These are phyloP conservation scores for Fragum whitleyi DNA, from an alignment of 2,888 invertebrate genomes.

Conservation along the genomic window DNA sequence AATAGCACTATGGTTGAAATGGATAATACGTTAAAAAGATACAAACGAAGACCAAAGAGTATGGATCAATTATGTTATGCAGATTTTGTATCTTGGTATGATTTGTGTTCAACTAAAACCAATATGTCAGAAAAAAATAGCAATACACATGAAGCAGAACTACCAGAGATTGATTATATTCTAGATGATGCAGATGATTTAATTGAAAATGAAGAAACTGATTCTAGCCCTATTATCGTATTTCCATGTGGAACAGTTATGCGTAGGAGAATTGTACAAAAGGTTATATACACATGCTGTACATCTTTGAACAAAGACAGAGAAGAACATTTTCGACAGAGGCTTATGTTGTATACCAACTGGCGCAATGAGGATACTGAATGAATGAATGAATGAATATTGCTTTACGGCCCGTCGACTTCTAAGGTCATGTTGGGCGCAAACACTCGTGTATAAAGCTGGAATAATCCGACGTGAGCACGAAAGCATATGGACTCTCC, in stretches of 20 bases:
- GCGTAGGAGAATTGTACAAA: constrained; percentile 26
- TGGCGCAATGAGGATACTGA: constrained; percentile 71
- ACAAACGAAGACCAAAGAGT: constrained; percentile 50
- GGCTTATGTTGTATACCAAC: constrained; percentile 74
- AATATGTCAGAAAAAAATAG: too few species aligned
- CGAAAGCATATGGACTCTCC: too few species aligned
- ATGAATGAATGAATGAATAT: too few species aligned
- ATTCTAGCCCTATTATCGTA: neutral
- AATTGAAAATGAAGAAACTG: neutral
- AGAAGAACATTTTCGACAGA: constrained; percentile 53
- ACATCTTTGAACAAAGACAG: constrained; percentile 39
- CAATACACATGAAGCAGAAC: neutral
- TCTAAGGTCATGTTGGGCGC: too few species aligned
- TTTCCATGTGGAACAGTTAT: constrained; percentile 35
- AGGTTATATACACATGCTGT: constrained; percentile 42
- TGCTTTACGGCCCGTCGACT: too few species aligned
- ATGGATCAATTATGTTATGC: constrained; percentile 49
- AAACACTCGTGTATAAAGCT: too few species aligned
- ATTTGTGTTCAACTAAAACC: constrained; percentile 11
- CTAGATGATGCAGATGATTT: constrained; percentile 25
- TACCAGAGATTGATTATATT: constrained; percentile 37
- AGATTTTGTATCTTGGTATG: constrained; percentile 55
- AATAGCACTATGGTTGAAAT: constrained; percentile 48
- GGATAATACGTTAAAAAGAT: constrained; percentile 55
- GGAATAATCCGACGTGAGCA: too few species aligned